Base-by-base conservation (phyloP, 2,797 vertebrate genomes). In the Hemitrygon akajei region DNA sequence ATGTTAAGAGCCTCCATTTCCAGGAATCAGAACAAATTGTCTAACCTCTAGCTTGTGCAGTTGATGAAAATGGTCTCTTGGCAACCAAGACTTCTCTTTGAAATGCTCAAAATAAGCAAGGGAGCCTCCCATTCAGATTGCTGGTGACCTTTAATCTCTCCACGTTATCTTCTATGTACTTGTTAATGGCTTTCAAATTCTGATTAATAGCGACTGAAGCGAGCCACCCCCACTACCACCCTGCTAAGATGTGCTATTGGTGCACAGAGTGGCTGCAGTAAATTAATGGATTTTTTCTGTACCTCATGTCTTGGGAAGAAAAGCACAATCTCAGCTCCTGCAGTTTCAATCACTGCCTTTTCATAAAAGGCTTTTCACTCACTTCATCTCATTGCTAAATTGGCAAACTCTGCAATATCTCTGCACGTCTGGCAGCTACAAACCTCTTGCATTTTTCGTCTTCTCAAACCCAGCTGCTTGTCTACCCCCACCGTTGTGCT, bases 1-100 rank as follows among this genome's bases (percentile, higher is more conserved):
- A 66, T 86, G 56, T 86, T 11, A 18, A 18, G 56, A 30, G 84
- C 58, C 58, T 87, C n/a, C 20, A 18, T 34, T 20, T 89, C n/a
- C 86, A 37, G n/a, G 60, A 22, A 12, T 75, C 60, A 37, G 20
- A 22, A 37, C 34, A 69, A 69, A 89, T 69, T 89, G 60, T 18
- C 63, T 66, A 63, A 89, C 60, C 63, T 89, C 63, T 69, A 66
- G 16, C 63, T 69, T 89, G 86, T 69, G 86, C 63, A 89, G 63
- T 18, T 22, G 86, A 69, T 89, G 63, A 89, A 89, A 89, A 66
- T 66, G 86, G 86, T 89, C 86, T 66, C 86, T 66, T 69, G 86
- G 86, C 86, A 89, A 89, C 86, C 18, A 34, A 69, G 63, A 89
- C 86, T 69, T 34, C 30, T 34, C 84, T 87, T 89, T 69, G 86